Evolutionary conservation across 2,888 invertebrate species (phyloP).

Genomic region (Aphidius colemani): DNA sequence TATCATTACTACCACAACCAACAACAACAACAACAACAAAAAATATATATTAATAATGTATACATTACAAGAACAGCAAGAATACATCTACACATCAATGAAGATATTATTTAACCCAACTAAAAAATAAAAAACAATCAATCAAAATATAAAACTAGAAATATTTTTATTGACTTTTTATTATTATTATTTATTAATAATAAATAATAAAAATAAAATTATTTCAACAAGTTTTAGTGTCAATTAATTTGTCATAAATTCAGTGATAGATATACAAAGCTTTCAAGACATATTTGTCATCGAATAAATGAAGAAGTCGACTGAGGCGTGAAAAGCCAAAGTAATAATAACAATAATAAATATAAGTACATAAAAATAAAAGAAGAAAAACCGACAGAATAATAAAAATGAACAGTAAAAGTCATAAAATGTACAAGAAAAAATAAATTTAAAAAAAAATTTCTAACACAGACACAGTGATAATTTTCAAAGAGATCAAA

Average conservation of each 20-base stretch:
- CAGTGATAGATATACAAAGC: slow-evolving; percentile 21
- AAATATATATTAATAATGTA: too few relatives aligned
- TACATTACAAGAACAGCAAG: too few relatives aligned
- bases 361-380: slow-evolving; percentile 18
- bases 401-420: slow-evolving; percentile 19
- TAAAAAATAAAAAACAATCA: background rate
- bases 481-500: too few relatives aligned
- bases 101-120: too few relatives aligned
- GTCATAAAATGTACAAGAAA: slow-evolving; percentile 22
- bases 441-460: slow-evolving; percentile 12
- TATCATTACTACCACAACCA: too few relatives aligned
- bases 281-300: slow-evolving; percentile 25
- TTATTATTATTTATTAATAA: slow-evolving; percentile 5
- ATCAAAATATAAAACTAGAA: background rate
- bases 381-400: background rate
- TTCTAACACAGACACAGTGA: slow-evolving; percentile 9
- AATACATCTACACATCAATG: too few relatives aligned
- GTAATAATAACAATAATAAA: slow-evolving; percentile 13
- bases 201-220: background rate
- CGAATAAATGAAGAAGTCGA: slow-evolving; percentile 19
- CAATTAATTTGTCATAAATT: slow-evolving; percentile 21
- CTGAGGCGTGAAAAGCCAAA: slow-evolving; percentile 17
- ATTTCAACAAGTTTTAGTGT: background rate
- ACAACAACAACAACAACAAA: too few relatives aligned
- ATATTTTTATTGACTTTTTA: slow-evolving; percentile 7